Percentiles rank a stretch among this genome's conserved stretches.
Conservation (phyloP, 2,113 vertebrate species). For the Loxodonta africana region DNA sequence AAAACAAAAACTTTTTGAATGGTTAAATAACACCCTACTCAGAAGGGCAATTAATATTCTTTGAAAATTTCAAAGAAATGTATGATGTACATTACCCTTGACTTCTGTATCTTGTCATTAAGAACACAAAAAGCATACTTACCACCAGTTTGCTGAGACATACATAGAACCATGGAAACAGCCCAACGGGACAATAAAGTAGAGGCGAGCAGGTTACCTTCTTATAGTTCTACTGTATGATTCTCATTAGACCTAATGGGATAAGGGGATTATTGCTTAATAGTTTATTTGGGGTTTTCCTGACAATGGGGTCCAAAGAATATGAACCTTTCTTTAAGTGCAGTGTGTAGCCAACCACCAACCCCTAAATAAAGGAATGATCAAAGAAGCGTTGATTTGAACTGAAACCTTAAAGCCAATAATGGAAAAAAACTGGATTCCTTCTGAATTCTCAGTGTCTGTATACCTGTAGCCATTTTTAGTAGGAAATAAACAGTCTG, state of each 20-base stretch:
- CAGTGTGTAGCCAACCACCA: too few relatives aligned
- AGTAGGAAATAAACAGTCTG: not conserved
- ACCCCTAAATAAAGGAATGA: not conserved
- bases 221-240: not conserved
- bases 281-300: not conserved
- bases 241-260: not conserved
- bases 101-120: accelerated
- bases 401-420: not conserved
- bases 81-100: not conserved
- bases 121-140: not conserved
- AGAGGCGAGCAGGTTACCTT: accelerated
- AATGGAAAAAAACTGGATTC: not conserved
- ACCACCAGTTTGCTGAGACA: not conserved
- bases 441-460: not conserved
- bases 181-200: not conserved
- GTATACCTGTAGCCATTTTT: not conserved
- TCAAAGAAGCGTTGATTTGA: not conserved
- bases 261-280: accelerated
- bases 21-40: not conserved
- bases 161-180: not conserved
- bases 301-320: not conserved
- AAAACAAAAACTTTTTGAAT: not conserved
- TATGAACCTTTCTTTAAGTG: not conserved
- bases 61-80: not conserved
- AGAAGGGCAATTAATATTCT: slow-evolving; percentile 41